Base-by-base conservation (phyloP, 2,113 vertebrate species). In the Tragelaphus strepsiceros region DNA sequence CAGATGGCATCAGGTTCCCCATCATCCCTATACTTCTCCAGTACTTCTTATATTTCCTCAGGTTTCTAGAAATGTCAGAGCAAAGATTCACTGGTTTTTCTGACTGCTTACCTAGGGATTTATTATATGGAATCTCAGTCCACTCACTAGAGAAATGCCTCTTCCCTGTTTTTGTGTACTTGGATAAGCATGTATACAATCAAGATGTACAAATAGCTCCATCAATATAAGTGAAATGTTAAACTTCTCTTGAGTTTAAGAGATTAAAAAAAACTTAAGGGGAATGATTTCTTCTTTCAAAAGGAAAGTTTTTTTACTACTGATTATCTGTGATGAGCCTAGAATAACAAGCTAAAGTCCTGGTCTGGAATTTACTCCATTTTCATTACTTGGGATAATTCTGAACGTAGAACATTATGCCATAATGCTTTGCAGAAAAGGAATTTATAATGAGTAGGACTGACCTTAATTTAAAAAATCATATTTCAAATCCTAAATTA, bases 1-100 rank as follows among this genome's bases (percentile, higher is more conserved):
- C 92, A 97, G 97, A 98, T 85, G 98, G 98, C 94, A 98, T 86
- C 83, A 80, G 88, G 94, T 97, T 97, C 83, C 35, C n/a, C 5
- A 86, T 43, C 11, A 26, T 21, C 58, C 77, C 74, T 54, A 61
- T 21, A 67, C 71, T 89, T 93, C 71, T 90, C 86, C 43, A 94
- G 86, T 54, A 94, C 46, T 94, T n/a, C 62, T 96, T 93, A 90
- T 91, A 96, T 96, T 97, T 81, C 14, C n/a, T 82, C 86, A 85
- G 54, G 51, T 93, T 97, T 98, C 98, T 84, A 97, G 94, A 88
- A 97, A 89, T 64, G 67, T 91, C 97, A 97, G 86, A 86, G 56
- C n/a, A 91, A 86, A 98, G 84, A 87, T 54, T n/a, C 82, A 95
- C 15, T 89, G 61, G 46, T 77, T 97, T 96, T 91, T 80, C 93